Conservation (phyloP, 1,140 invertebrate species). For the Panagrolaimus sp. region DNA sequence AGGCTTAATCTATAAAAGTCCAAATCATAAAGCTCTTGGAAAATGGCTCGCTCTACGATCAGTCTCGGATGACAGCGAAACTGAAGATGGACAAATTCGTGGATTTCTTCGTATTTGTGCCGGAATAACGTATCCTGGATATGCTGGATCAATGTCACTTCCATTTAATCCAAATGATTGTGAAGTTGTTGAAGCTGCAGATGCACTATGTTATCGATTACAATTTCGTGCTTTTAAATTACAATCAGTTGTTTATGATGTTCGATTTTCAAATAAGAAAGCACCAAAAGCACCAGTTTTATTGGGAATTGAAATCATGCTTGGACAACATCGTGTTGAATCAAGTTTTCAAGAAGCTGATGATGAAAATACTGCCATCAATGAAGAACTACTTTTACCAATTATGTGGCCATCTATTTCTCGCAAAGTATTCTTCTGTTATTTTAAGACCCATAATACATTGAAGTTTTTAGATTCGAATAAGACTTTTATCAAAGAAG, state of each 20-base stretch:
- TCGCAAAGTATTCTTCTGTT: constrained; percentile 7
- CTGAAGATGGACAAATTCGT: constrained; percentile 19
- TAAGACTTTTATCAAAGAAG: constrained; percentile 26
- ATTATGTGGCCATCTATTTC: neutral
- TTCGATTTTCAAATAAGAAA: constrained; percentile 25
- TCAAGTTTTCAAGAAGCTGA: constrained; percentile 17
- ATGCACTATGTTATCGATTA: constrained; percentile 21
- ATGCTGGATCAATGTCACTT: constrained; percentile 9
- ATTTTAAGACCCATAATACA: constrained; percentile 17
- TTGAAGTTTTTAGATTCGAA: constrained; percentile 42
- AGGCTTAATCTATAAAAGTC: constrained; percentile 27
- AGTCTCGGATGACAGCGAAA: constrained; percentile 15
- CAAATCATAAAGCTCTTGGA: constrained; percentile 24
- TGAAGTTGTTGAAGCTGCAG: constrained; percentile 23
- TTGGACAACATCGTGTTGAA: constrained; percentile 17
- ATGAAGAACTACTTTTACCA: constrained; percentile 32
- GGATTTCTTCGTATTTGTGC: constrained; percentile 30
- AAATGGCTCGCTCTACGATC: constrained; percentile 31
- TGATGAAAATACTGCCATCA: constrained; percentile 41
- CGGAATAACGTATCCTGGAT: constrained; percentile 4
- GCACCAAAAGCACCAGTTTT: constrained; percentile 10
- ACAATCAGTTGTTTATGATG: constrained; percentile 32
- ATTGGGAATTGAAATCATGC: constrained; percentile 23
- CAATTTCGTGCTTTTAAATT: constrained; percentile 34
- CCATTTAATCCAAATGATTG: constrained; percentile 19